Base-by-base conservation (phyloP, 2,113 vertebrate genomes). In the Brachyhypopomus occidentalis region DNA sequence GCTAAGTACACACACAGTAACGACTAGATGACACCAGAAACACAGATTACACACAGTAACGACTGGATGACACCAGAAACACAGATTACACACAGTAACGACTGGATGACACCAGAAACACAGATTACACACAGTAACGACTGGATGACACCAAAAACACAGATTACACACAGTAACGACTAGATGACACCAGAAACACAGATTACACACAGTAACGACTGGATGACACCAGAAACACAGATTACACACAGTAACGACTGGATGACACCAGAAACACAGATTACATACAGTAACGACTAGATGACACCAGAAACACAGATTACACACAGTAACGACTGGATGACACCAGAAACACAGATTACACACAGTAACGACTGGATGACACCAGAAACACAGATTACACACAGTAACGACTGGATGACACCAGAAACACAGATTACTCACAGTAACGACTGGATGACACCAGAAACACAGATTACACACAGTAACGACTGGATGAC, bases 361-460 rank as follows among this genome's bases (percentile, higher is more conserved):
- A 86, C 69, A 41, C 23, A 27, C 23, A 81, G 72, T n/a, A n/a
- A n/a, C n/a, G n/a, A n/a, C n/a, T n/a, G n/a, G n/a, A n/a, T n/a
- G n/a, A n/a, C n/a, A n/a, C n/a, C n/a, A n/a, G 45, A 81, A 78
- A 69, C 72, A 84, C 75, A 76, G 82, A 84, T 84, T 86, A 86
- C 69, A 41, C 23, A 27, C 23, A 81, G 72, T n/a, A n/a, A n/a
- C n/a, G n/a, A n/a, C n/a, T n/a, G n/a, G n/a, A n/a, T n/a, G n/a
- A n/a, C n/a, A n/a, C n/a, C n/a, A n/a, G 45, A 81, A 78, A 69
- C 72, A 84, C 75, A 76, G 82, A 84, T 84, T 86, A 86, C 69
- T 27, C 23, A 27, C 23, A 81, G 72, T n/a, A n/a, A n/a, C n/a
- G n/a, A n/a, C n/a, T n/a, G n/a, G n/a, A n/a, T n/a, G n/a, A n/a